These are phyloP conservation scores for Hemitrygon akajei DNA, from an alignment of 2,797 vertebrate species.

Conservation along the genomic window DNA sequence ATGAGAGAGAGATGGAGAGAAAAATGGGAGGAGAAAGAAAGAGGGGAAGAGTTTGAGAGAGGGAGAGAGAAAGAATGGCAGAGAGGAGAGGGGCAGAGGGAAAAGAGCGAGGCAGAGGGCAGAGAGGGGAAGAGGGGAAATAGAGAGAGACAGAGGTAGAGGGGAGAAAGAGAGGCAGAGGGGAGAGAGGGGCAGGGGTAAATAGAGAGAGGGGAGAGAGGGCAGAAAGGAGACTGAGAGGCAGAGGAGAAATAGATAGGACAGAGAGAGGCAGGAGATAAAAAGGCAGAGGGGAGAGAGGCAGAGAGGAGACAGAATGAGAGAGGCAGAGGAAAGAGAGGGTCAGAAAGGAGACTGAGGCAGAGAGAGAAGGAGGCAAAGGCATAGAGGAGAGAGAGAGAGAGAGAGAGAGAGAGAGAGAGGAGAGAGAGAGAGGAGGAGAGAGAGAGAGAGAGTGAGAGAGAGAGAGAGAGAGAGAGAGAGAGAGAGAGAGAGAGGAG, in stretches of 20 bases:
- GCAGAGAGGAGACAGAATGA: constrained; percentile 31
- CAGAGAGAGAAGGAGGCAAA: no score
- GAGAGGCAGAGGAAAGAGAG: constrained; percentile 37
- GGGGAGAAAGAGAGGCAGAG: not conserved
- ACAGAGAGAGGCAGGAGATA: constrained; percentile 30
- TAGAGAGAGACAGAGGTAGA: constrained; percentile 13
- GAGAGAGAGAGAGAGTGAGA: no score
- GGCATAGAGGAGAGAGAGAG: no score
- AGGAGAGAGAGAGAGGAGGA: no score
- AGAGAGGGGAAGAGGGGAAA: constrained; percentile 10
- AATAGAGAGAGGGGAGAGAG: constrained; percentile 26
- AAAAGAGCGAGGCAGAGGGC: not conserved
- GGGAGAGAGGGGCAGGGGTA: constrained; percentile 39
- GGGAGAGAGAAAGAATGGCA: no score
- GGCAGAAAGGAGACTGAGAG: constrained; percentile 43
- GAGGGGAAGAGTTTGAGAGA: no score
- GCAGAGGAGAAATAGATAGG: constrained; percentile 25
- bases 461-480: no score
- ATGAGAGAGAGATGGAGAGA: no score
- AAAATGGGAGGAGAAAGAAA: not conserved
- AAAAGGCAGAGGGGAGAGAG: constrained; percentile 37
- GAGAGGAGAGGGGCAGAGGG: not conserved
- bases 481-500: no score
- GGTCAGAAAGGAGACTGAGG: no score
- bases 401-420: no score